Percentiles rank a stretch among this genome's conserved stretches.
phyloP scores from a whole-genome alignment of 2,797 vertebrate genomes.

The Geotrypetes seraphini region DNA sequence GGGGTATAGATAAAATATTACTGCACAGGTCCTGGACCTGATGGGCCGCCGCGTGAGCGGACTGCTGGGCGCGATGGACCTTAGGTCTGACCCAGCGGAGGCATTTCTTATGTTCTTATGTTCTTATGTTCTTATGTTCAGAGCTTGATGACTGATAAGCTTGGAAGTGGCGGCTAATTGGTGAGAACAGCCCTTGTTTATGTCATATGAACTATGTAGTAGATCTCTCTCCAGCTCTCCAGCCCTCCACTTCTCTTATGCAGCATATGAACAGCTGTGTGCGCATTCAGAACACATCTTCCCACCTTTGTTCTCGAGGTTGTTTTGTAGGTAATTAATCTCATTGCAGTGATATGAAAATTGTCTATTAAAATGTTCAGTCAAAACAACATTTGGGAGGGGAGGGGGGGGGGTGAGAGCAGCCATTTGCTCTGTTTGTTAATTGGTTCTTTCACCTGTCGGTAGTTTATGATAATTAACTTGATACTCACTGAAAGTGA shows the following conservation, averaged over 20 bases:
- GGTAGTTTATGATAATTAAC: constrained; percentile 61
- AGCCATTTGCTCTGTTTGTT: constrained; percentile 41
- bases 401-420: constrained; percentile 21
- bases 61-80: too few relatives aligned
- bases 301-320: constrained; percentile 11
- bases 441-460: constrained; percentile 62
- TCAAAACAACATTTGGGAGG: constrained; percentile 33
- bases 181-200: neutral
- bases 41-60: too few relatives aligned
- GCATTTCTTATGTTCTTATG: too few relatives aligned
- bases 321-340: constrained; percentile 38
- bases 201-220: constrained; percentile 8
- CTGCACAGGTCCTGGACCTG: too few relatives aligned
- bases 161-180: constrained; percentile 15
- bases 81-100: too few relatives aligned
- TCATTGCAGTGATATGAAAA: constrained; percentile 28
- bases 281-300: neutral
- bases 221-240: constrained; percentile 4
- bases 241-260: neutral
- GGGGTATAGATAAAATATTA: too few relatives aligned
- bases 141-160: constrained; percentile 15
- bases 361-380: constrained; percentile 32
- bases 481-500: constrained; percentile 54
- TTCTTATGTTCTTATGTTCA: too few relatives aligned
- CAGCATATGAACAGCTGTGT: neutral